Evolutionary conservation across 2,113 vertebrate genomes (phyloP), one percentile per base, ranked within the genome.

Genomic region (Takifugu bimaculatus): DNA sequence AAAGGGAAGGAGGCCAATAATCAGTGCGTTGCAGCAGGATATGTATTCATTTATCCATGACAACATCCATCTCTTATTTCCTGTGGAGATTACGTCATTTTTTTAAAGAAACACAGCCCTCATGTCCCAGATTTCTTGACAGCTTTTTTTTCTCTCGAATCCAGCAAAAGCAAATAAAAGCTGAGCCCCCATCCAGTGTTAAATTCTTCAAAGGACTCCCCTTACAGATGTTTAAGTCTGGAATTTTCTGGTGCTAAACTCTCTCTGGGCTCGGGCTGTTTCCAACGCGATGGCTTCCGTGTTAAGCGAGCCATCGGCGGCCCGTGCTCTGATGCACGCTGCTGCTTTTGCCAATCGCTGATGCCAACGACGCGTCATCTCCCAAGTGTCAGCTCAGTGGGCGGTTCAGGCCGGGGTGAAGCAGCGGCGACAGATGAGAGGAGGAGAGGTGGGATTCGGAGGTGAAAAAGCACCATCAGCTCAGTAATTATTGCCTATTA

Each of bases 401-500:
- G 54, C 28, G 43, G n/a, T 26, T 20, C 26, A 44, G 39, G 35
- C 25, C 60, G n/a, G 6, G 53, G 65, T 51, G 35, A 62, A 70
- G 71, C 44, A 15, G 60, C 29, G 2, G 50, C 55, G 60, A 45
- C 39, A 54, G 50, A 26, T 0, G 13, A 59, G 28, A 44, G 48
- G 59, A 57, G 54, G 56, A 54, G 62, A 60, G 20, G 5, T 15
- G 49, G 65, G 55, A 72, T 1, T 63, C 32, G 57, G 51, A 74
- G 80, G 60, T 70, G 54, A 60, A 70, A 78, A 78, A 73, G 62
- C 68, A 35, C 72, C 50, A 58, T 69, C 55, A 53, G 55, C 72
- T 52, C 27, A 13, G 50, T 63, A 71, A 75, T 77, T 83, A 60
- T 35, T 54, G 68, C 55, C 54, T 45, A 43, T 81, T 79, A 60